phyloP scores from a whole-genome alignment of 2,797 vertebrate species.

The Uromys caudimaculatus region DNA sequence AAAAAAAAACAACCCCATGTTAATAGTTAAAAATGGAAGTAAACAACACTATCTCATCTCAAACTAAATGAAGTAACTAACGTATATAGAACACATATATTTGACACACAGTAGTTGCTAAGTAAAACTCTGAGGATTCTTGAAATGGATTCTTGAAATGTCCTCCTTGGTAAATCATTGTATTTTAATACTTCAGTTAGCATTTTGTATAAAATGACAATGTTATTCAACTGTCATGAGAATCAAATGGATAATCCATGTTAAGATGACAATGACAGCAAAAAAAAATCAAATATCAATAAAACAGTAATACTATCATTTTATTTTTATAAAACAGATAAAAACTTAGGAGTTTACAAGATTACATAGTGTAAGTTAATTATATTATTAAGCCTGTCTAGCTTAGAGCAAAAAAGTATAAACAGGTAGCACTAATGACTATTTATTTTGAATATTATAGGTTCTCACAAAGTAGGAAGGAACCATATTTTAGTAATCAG shows the following conservation, averaged over 20 bases:
- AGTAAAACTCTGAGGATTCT: not conserved
- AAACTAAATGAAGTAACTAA: slow-evolving; percentile 23
- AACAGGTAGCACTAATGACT: not conserved
- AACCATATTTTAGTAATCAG: slow-evolving; percentile 11
- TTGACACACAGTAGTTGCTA: not conserved
- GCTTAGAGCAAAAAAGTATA: not conserved
- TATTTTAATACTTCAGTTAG: slow-evolving; percentile 19
- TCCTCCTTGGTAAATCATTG: slow-evolving; percentile 31
- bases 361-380: not conserved
- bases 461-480: slow-evolving; percentile 33
- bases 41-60: not conserved
- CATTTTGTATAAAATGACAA: slow-evolving; percentile 1
- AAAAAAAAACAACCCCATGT: not conserved
- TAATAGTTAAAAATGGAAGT: slow-evolving; percentile 43
- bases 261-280: not conserved
- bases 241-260: not conserved
- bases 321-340: slow-evolving; percentile 19
- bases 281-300: not conserved
- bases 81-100: not conserved
- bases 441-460: not conserved
- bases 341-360: slow-evolving; percentile 19
- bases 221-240: not conserved
- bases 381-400: not conserved
- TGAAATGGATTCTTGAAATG: not conserved
- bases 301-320: not conserved